Conservation (phyloP, 2,888 invertebrate species). For the Toxonevra muliebris region DNA sequence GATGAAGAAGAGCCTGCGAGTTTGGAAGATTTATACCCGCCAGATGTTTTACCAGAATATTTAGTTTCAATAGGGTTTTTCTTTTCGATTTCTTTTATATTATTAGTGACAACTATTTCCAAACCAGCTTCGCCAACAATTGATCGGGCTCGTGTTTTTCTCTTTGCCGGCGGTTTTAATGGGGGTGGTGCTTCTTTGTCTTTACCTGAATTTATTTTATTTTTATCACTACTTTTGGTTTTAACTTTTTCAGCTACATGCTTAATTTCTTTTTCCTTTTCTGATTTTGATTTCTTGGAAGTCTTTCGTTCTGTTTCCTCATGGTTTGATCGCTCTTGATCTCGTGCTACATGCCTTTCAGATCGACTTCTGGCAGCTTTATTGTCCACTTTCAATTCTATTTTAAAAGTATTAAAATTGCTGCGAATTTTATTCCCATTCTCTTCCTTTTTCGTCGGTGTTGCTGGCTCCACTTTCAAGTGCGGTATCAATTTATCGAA, state of each 20-base stretch:
- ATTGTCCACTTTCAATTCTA: constrained; percentile 15
- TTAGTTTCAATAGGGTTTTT: background rate
- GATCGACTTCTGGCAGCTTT: constrained; percentile 34
- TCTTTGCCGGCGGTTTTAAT: background rate
- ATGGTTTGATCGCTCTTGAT: constrained; percentile 18
- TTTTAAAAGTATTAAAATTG: background rate
- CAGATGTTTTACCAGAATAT: no score
- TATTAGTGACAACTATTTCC: no score
- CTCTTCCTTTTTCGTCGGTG: background rate
- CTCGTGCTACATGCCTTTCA: constrained; percentile 34
- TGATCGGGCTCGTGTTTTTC: constrained; percentile 2
- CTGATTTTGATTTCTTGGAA: background rate
- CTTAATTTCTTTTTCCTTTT: background rate
- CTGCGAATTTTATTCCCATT: background rate
- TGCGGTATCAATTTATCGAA: constrained; percentile 42
- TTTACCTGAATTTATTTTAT: background rate
- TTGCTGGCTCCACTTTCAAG: constrained; percentile 23
- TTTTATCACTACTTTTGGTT: background rate
- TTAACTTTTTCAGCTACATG: background rate
- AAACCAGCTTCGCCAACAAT: background rate
- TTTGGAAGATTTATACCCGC: no score
- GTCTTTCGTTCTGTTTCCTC: background rate
- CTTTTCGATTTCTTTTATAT: background rate
- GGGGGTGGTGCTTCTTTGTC: background rate
- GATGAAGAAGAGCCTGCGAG: background rate